phyloP scores from a whole-genome alignment of 2,888 invertebrate genomes.

The Phaedon cochleariae region DNA sequence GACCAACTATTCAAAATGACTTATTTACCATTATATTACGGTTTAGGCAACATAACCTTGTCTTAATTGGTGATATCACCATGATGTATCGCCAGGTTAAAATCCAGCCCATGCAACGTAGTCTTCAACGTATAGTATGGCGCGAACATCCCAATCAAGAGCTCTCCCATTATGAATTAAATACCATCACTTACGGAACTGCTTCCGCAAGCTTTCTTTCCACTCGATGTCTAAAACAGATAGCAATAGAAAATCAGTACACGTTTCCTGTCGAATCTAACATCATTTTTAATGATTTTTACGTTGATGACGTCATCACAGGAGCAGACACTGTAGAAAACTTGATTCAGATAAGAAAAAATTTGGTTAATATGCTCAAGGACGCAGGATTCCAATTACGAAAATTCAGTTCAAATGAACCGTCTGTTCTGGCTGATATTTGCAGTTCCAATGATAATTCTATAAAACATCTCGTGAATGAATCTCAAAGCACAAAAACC shows the following conservation, averaged over 20 bases:
- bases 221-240: constrained; percentile 22
- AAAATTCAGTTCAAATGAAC: neutral
- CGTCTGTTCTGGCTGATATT: neutral
- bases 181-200: neutral
- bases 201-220: neutral
- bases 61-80: constrained; percentile 11
- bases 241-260: constrained; percentile 17
- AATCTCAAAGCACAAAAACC: neutral
- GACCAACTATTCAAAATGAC: constrained; percentile 10
- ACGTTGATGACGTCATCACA: constrained; percentile 40
- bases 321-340: constrained; percentile 16
- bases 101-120: constrained; percentile 3
- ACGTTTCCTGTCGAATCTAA: neutral
- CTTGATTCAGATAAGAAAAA: neutral
- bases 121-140: constrained; percentile 6
- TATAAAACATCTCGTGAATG: neutral
- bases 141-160: neutral
- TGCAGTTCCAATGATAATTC: neutral
- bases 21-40: neutral
- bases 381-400: neutral
- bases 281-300: constrained; percentile 29
- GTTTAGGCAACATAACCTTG: neutral
- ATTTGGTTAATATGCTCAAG: neutral
- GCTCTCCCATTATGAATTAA: neutral
- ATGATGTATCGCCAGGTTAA: constrained; percentile 22